Evolutionary conservation across 2,113 vertebrate species (phyloP).

Genomic region (Pseudonaja textilis): DNA sequence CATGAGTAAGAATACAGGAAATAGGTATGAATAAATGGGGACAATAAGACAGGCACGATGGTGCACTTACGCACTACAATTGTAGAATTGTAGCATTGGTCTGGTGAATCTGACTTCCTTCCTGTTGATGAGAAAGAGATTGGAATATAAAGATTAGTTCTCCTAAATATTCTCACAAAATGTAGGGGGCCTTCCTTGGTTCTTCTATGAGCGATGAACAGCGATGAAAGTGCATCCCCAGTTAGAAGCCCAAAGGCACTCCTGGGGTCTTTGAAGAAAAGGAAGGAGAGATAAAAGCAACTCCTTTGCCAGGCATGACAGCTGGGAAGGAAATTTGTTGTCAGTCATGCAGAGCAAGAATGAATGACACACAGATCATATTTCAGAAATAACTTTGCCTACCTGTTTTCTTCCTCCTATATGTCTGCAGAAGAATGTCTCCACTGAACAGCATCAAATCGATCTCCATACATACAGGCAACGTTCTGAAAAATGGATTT

Average conservation of each 20-base stretch:
- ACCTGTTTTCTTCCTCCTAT: not conserved
- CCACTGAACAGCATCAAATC: not conserved
- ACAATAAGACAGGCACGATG: too few species aligned
- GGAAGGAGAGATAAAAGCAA: not conserved
- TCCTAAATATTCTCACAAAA: not conserved
- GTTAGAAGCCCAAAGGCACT: not conserved
- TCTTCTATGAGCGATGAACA: not conserved
- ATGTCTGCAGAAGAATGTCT: not conserved
- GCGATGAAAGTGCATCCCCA: not conserved
- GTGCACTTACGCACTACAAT: too few species aligned
- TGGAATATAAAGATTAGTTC: not conserved
- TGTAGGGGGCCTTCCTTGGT: not conserved
- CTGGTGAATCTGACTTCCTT: not conserved
- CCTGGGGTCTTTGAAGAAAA: not conserved
- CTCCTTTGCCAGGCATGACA: not conserved
- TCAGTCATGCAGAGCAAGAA: not conserved
- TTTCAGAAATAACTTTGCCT: not conserved
- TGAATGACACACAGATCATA: not conserved
- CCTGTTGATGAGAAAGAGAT: not conserved
- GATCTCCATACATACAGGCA: not conserved
- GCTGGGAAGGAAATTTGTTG: not conserved
- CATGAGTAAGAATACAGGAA: too few species aligned
- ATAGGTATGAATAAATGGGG: too few species aligned
- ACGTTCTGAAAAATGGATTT: not conserved
- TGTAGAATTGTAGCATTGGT: not conserved